A percentile compares a stretch with the other conserved stretches of the same genome.
Conservation (phyloP, 92 coral and sea anemone species). For the Actinostola sp. region DNA sequence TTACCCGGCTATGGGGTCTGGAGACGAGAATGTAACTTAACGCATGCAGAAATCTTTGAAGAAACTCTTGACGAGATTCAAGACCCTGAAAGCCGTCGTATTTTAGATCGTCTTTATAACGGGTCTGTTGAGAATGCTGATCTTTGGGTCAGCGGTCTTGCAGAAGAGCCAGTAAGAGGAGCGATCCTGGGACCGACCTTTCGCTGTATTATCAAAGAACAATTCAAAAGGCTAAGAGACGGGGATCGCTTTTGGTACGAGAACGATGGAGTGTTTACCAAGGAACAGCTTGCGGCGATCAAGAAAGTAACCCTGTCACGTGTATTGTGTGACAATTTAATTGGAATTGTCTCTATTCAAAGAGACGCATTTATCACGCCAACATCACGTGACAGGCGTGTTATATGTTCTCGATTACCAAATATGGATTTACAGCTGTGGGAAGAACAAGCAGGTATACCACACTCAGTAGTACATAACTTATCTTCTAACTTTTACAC, state of each 20-base stretch:
- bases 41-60: slow-evolving; percentile 88
- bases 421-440: slow-evolving; percentile 70
- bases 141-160: slow-evolving; percentile 91
- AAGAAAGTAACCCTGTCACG: slow-evolving; percentile 81
- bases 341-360: slow-evolving; percentile 84
- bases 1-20: slow-evolving; percentile 96
- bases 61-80: slow-evolving; percentile 81
- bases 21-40: slow-evolving; percentile 93
- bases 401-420: slow-evolving; percentile 74
- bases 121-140: slow-evolving; percentile 81
- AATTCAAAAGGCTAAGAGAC: slow-evolving; percentile 86
- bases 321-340: slow-evolving; percentile 87
- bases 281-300: slow-evolving; percentile 78
- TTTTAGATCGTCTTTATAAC: slow-evolving; percentile 72
- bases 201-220: slow-evolving; percentile 81
- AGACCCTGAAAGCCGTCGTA: slow-evolving; percentile 61
- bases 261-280: slow-evolving; percentile 68
- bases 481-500: too few relatives aligned
- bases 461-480: too few relatives aligned
- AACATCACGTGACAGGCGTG: slow-evolving; percentile 65
- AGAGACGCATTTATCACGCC: slow-evolving; percentile 85
- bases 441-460: slow-evolving; percentile 54
- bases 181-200: slow-evolving; percentile 95
- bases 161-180: slow-evolving; percentile 86
- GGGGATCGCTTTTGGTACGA: slow-evolving; percentile 99